phyloP scores from a whole-genome alignment of 2,888 invertebrate species.

The Seladonia tumulorum region DNA sequence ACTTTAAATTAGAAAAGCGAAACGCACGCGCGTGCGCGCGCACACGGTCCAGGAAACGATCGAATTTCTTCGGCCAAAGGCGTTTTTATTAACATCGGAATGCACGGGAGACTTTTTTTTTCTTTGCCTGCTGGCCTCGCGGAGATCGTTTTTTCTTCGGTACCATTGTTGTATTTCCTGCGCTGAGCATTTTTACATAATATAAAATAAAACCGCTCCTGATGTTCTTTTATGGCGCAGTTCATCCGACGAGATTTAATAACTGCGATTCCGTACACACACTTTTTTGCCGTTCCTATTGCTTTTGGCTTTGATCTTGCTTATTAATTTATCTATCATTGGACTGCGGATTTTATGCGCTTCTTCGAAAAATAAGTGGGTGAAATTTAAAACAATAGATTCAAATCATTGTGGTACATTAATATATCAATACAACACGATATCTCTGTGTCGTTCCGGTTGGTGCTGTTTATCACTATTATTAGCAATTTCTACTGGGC shows the following conservation, averaged over 20 bases:
- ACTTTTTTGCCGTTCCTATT: background rate
- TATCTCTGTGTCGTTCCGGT: no score
- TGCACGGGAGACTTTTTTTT: background rate
- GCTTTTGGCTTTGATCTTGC: background rate
- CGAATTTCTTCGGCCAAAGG: background rate
- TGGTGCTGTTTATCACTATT: no score
- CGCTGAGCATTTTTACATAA: background rate
- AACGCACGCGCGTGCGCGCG: background rate
- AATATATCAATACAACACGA: no score
- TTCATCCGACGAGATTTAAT: background rate
- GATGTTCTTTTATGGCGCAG: background rate
- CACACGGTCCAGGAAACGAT: background rate
- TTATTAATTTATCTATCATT: background rate
- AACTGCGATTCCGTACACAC: background rate
- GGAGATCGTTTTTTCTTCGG: background rate
- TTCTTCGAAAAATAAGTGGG: background rate
- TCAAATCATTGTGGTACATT: background rate
- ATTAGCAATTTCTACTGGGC: no score
- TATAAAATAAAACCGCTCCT: background rate
- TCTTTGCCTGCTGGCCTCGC: background rate
- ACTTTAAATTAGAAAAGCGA: slow-evolving; percentile 18
- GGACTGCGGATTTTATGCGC: background rate
- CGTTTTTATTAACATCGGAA: background rate
- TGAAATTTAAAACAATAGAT: background rate
- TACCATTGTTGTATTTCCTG: background rate